These are phyloP conservation scores for Empis stercorea DNA, from an alignment of 2,888 invertebrate genomes.

Conservation along the genomic window DNA sequence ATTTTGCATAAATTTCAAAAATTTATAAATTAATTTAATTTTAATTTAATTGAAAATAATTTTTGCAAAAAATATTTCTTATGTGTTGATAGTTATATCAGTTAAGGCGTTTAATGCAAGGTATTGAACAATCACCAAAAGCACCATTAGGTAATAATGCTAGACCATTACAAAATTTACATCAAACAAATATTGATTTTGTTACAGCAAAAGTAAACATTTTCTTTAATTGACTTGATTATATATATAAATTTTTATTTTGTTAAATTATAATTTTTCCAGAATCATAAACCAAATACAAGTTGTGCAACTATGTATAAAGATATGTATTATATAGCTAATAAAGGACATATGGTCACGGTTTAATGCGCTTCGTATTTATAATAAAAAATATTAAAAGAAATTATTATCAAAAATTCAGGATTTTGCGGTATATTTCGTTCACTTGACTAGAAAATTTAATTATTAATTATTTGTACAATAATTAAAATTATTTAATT, in stretches of 20 bases:
- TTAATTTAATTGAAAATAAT: not conserved
- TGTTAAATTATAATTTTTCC: too few species aligned
- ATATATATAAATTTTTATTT: too few species aligned
- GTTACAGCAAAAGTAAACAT: constrained; percentile 48
- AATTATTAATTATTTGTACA: too few species aligned
- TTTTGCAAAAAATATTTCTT: too few species aligned
- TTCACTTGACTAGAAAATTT: too few species aligned
- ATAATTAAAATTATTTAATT: too few species aligned
- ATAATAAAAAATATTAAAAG: constrained; percentile 12
- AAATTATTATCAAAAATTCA: too few species aligned
- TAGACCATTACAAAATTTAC: constrained; percentile 80
- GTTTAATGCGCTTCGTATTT: too few species aligned
- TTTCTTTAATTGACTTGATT: too few species aligned
- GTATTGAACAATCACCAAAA: constrained; percentile 71
- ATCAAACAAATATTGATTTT: constrained; percentile 96
- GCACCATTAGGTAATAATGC: constrained; percentile 90
- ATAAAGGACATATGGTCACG: constrained; percentile 35
- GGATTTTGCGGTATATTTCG: too few species aligned
- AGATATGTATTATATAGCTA: constrained; percentile 71
- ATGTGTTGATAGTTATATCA: constrained; percentile 86
- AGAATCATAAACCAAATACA: constrained; percentile 38
- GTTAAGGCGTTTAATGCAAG: constrained; percentile 79
- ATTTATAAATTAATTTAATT: too few species aligned
- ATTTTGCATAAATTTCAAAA: not conserved
- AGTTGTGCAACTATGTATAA: constrained; percentile 82